Evolutionary conservation across 2,888 invertebrate species (phyloP), one percentile per base, ranked within the genome.

Genomic region (Nasonia oneida): DNA sequence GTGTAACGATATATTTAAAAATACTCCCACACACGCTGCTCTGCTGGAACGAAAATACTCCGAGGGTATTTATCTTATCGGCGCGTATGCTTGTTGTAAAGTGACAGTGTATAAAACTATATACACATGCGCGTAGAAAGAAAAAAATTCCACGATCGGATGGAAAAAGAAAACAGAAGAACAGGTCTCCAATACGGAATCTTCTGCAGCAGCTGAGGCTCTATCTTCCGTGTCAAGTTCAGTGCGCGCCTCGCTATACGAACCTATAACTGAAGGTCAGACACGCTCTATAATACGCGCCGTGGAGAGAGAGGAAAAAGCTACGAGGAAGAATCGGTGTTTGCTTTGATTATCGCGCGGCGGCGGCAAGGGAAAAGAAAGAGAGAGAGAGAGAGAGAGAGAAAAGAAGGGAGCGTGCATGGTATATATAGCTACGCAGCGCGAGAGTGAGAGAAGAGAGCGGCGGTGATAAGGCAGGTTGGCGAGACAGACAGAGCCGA

Each of bases 321-420:
- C 71, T 33, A 76, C 23, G 29, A 47, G 47, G 47, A 67, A 33
- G 10, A 10, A 73, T 57, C 47, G 57, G 37, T 86, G 80, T 83
- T 86, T 86, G 80, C 75, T 71, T 61, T 50, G 81, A 81, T 83
- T 81, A 83, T 86, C 84, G 76, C 42, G n/a, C 37, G 4, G 79
- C 39, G 57, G 37, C 12, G 42, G 37, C 5, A 83, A 81, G 73
- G 64, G 67, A 81, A 79, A 23, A 0, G 23, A 23, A 23, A 23
- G 23, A 23, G 33, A 61, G 61, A 81, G 70, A 53, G 77, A 67
- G 73, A 64, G 23, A 64, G 64, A 39, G 42, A 64, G 61, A 61
- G 76, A 61, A 53, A 77, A 61, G 57, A 37, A 64, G 78, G 37
- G 64, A 67, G 78, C 29, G 29, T 29, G 29, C 29, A 29, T 29